Conservation (phyloP, 2,113 vertebrate genomes). For the Nannospalax galili region DNA sequence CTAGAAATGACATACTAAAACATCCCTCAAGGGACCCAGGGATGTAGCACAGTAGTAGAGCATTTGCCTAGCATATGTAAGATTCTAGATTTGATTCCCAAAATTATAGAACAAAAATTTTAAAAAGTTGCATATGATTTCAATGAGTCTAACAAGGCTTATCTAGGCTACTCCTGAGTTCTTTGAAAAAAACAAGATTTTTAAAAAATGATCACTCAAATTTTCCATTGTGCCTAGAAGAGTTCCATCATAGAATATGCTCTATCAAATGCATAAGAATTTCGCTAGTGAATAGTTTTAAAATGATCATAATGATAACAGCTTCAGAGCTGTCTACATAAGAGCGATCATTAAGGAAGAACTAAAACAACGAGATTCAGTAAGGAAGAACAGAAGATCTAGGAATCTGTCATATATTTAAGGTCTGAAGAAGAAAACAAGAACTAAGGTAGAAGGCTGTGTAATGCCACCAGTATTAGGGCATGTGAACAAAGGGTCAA, state of each 20-base stretch:
- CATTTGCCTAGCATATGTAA: neutral
- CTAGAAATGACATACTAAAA: conserved; percentile 14
- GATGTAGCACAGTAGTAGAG: neutral
- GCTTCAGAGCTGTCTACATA: neutral
- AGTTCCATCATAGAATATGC: neutral
- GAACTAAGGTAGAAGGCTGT: neutral
- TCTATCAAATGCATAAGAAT: neutral
- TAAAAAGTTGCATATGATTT: neutral
- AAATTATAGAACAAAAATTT: neutral
- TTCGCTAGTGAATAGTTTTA: neutral
- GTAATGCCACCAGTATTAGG: neutral
- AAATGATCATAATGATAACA: neutral
- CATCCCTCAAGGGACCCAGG: neutral
- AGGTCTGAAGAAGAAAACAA: neutral
- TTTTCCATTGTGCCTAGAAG: neutral
- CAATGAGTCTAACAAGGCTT: neutral
- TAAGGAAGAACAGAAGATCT: neutral
- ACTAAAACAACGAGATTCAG: neutral
- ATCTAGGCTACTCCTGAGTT: neutral
- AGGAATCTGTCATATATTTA: neutral
- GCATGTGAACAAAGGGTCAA: neutral
- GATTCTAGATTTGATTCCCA: neutral
- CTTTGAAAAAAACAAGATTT: neutral
- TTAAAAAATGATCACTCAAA: neutral
- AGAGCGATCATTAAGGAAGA: conserved; percentile 8